Conservation (phyloP, 2,797 vertebrate genomes). For the Eulemur coronatus region DNA sequence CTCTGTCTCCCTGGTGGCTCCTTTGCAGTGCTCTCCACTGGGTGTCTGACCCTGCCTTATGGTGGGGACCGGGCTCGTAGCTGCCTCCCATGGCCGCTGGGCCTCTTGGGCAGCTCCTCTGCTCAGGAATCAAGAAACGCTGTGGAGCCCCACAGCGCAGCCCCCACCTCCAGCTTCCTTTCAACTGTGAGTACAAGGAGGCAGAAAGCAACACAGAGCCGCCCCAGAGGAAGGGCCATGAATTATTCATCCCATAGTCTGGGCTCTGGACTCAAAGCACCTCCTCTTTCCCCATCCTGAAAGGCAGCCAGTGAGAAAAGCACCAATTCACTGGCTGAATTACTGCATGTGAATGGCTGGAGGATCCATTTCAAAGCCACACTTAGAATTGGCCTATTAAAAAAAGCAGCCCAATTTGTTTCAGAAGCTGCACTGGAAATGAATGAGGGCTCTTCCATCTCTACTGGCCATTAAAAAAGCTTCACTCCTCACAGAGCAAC, state of each 20-base stretch:
- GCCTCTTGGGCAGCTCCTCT: not conserved
- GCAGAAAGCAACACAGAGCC: slow-evolving; percentile 18
- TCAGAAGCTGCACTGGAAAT: slow-evolving; percentile 75
- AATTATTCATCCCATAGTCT: slow-evolving; percentile 80
- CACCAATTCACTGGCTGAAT: slow-evolving; percentile 79
- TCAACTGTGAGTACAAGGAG: slow-evolving; percentile 2
- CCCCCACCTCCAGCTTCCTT: not conserved
- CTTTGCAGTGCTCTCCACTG: not conserved
- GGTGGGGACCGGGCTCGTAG: not conserved
- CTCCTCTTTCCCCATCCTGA: slow-evolving; percentile 68
- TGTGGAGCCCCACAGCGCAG: not conserved
- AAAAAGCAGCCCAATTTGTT: slow-evolving; percentile 81
- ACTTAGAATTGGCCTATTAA: slow-evolving; percentile 80
- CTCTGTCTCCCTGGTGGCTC: not conserved
- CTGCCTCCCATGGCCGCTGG: not conserved
- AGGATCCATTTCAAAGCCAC: slow-evolving; percentile 81
- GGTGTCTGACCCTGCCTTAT: not conserved
- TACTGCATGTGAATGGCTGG: slow-evolving; percentile 80
- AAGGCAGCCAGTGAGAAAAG: slow-evolving; percentile 80
- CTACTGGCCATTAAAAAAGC: slow-evolving; percentile 79
- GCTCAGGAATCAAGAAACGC: not conserved
- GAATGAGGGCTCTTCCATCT: slow-evolving; percentile 79
- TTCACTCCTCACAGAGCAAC: slow-evolving; percentile 76
- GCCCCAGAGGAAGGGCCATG: slow-evolving; percentile 60
- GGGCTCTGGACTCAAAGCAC: slow-evolving; percentile 42